Conservation (phyloP, 2,113 vertebrate genomes). For the Daphoenositta chrysoptera region DNA sequence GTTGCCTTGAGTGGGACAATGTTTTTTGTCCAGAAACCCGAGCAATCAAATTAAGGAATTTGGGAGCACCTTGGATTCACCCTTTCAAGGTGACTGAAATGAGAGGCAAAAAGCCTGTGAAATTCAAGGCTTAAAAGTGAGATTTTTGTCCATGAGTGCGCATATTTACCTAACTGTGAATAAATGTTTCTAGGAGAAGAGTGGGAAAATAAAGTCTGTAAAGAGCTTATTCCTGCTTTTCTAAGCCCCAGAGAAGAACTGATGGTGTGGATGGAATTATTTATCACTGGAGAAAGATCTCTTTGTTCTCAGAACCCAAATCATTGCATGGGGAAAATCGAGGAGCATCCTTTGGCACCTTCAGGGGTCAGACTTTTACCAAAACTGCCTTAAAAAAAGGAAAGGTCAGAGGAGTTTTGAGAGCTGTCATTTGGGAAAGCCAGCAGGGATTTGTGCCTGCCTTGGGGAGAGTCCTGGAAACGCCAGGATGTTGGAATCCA, state of each 20-base stretch:
- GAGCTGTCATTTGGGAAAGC: not conserved
- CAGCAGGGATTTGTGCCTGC: not conserved
- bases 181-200: not conserved
- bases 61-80: not conserved
- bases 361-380: not conserved
- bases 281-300: not conserved
- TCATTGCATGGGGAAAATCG: rapidly evolving
- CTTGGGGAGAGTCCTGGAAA: not conserved
- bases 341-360: not conserved
- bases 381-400: not conserved
- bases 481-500: not conserved
- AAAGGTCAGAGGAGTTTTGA: not conserved
- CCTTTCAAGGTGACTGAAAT: not conserved
- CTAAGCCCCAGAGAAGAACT: not conserved
- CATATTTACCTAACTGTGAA: not conserved
- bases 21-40: not conserved
- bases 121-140: not conserved
- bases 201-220: not conserved
- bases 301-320: not conserved
- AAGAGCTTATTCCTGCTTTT: not conserved
- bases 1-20: not conserved
- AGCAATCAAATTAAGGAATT: not conserved
- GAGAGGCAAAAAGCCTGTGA: not conserved
- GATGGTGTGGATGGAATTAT: not conserved
- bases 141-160: not conserved